Conservation (phyloP, 2,113 vertebrate species). For the Charina bottae region DNA sequence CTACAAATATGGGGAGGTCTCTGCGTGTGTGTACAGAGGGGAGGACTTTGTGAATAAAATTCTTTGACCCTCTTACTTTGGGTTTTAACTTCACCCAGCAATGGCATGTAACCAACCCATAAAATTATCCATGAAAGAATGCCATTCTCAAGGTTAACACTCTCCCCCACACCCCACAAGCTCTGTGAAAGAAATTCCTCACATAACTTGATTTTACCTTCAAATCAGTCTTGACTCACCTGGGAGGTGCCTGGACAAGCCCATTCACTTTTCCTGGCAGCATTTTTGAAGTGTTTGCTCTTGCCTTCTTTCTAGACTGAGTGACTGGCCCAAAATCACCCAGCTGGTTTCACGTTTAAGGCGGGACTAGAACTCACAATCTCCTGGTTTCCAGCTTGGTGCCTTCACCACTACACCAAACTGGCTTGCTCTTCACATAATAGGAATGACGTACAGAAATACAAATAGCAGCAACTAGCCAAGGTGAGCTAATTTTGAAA, state of each 20-base stretch:
- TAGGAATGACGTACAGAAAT: not conserved
- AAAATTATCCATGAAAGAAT: not conserved
- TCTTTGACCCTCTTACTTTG: not conserved
- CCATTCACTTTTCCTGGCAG: not conserved
- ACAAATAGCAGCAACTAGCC: not conserved
- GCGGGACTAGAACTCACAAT: not conserved
- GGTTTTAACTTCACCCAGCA: not conserved
- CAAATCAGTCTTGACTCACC: not conserved
- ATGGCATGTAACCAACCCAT: not conserved
- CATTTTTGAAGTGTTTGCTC: not conserved
- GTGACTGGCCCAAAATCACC: not conserved
- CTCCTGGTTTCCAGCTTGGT: not conserved
- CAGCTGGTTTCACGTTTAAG: not conserved
- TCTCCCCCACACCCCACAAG: not conserved
- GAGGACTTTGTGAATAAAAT: not conserved
- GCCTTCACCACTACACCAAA: not conserved
- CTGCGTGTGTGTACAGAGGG: not conserved
- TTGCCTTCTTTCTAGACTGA: not conserved
- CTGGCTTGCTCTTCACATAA: not conserved
- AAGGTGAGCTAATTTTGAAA: too few relatives aligned
- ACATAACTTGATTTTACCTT: not conserved
- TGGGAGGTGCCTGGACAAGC: not conserved
- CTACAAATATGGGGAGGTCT: not conserved
- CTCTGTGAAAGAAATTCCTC: not conserved
- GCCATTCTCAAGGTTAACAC: not conserved